Evolutionary conservation across 2,113 vertebrate species (phyloP), one percentile per base, ranked within the genome.

Genomic region (Cyanoderma ruficeps): DNA sequence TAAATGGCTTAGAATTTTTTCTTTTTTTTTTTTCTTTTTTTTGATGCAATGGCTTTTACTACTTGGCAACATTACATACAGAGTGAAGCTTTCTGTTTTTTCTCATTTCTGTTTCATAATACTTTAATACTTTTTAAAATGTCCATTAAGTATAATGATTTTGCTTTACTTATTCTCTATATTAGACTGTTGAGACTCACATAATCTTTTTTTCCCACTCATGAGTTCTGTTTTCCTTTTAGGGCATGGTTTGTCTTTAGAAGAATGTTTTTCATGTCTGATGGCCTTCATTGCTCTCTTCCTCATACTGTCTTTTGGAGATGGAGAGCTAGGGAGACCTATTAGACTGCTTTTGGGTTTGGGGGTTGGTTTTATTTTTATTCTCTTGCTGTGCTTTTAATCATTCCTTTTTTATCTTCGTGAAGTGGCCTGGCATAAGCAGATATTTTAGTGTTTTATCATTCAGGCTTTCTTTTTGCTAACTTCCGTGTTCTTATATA

Each of bases 31-130:
- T 80, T 1, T 17, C 59, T n/a, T n/a, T n/a, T 68, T 28, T 50
- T 89, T 87, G 0, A 60, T 70, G 46, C 35, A 50, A 28, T 63
- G 20, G 27, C n/a, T 94, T 94, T 77, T 88, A 49, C 33, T 83
- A 46, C 19, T 59, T 68, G 60, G 27, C n/a, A 81, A 74, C 11
- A 27, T 77, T 90, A 81, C 65, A 47, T 52, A 35, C 7, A 42
- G 53, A 60, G 20, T n/a, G 55, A 74, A 55, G 22, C 30, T 80
- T 90, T 85, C 64, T 70, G 11, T 93, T 95, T 33, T 90, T 93
- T 83, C 52, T 88, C 41, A 70, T 81, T 91, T 95, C 27, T 90
- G 27, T 91, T 94, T 87, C 28, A 11, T 90, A 83, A 77, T 70
- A 70, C 37, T 85, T 85, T n/a, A 46, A 61, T 35, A 74, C 35